Conservation (phyloP, 2,113 vertebrate genomes). For the Archocentrus centrarchus region DNA sequence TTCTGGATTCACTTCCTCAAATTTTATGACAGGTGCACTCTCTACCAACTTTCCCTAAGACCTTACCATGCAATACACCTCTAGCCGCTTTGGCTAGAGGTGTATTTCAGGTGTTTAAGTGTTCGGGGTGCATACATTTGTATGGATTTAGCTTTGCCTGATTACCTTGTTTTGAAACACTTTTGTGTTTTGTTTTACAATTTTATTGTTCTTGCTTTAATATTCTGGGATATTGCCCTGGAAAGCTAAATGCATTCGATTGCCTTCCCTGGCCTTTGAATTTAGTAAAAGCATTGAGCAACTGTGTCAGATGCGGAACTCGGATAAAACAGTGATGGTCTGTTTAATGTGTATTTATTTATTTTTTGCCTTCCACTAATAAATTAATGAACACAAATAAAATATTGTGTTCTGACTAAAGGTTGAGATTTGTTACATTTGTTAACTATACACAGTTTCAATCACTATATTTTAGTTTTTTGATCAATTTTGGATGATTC, state of each 20-base stretch:
- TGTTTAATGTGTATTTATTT: neutral
- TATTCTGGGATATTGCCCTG: neutral
- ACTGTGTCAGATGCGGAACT: neutral
- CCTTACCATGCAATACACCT: too few species aligned
- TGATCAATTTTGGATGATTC: neutral
- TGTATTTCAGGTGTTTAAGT: neutral
- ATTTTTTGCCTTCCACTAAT: neutral
- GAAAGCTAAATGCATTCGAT: neutral
- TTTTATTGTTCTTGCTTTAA: neutral
- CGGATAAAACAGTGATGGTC: neutral
- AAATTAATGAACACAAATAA: neutral
- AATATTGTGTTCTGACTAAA: neutral
- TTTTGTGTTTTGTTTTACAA: neutral
- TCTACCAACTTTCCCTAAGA: too few species aligned
- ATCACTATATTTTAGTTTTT: neutral
- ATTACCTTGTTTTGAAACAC: neutral
- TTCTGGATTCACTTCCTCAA: neutral
- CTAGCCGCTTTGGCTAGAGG: too few species aligned
- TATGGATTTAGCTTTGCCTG: neutral
- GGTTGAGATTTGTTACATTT: neutral
- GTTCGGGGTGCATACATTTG: too few species aligned
- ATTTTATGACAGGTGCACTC: neutral
- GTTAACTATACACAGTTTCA: neutral
- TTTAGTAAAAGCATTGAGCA: neutral
- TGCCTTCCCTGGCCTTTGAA: neutral